Base-by-base conservation (phyloP, 2,113 vertebrate species). In the Hydropotes inermis region DNA sequence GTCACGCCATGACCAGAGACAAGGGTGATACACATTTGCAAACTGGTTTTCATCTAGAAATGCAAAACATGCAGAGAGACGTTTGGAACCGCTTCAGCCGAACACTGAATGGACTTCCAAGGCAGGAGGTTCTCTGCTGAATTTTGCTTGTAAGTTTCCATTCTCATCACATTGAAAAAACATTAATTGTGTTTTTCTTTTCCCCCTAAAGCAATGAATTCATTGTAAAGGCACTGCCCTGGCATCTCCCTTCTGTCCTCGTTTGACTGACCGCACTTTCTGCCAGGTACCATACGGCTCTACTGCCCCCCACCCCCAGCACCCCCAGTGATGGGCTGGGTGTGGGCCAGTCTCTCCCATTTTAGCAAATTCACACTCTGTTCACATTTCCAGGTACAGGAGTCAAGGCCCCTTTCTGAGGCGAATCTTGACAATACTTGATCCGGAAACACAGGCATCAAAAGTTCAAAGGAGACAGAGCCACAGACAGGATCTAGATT, bases 21-120 rank as follows among this genome's bases (percentile, higher is more conserved):
- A 4, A 39, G 7, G 27, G 25, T 1, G n/a, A 30, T 1, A 1
- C 58, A 8, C 5, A 0, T 58, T 4, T 36, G 30, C 36, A 55
- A 9, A 55, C 43, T 0, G 19, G 10, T 8, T 45, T 45, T 50
- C 45, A 1, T 5, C 67, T 33, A 15, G 25, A n/a, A 47, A 58
- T 2, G 13, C 7, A 15, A 15, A 3, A 13, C 4, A 1, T 21
- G 54, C 14, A 5, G 25, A 23, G 45, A 47, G 79, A 7, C 2
- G 12, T 17, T 55, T 7, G 70, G 58, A 81, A 17, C 7, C 4
- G 0, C 54, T 82, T 14, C 15, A 3, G 67, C 19, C 86, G 2
- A 4, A 45, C 0, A 19, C 30, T 7, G 10, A 19, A 52, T 6
- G 9, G 43, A 15, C 54, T 83, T 76, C 39, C 67, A 12, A 28